These are phyloP conservation scores for Zaprionus davidi DNA, from an alignment of 1,140 invertebrate species.

Conservation along the genomic window DNA sequence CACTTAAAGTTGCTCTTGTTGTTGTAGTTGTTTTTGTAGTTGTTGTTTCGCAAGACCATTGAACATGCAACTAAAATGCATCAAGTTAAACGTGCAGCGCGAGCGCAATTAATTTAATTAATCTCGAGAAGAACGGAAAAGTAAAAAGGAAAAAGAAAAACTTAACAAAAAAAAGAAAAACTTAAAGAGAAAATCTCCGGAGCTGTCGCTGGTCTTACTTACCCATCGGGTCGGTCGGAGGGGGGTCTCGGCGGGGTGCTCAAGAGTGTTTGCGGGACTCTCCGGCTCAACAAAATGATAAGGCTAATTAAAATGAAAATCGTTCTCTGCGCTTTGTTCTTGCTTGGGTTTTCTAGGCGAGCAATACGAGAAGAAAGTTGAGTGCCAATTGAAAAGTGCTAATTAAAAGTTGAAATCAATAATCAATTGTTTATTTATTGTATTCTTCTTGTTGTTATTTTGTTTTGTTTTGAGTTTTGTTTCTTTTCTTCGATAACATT, in stretches of 20 bases:
- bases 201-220: constrained; percentile 31
- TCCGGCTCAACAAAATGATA: constrained; percentile 32
- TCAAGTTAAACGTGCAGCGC: constrained; percentile 67
- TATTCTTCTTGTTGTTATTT: constrained; percentile 31
- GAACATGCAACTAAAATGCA: constrained; percentile 61
- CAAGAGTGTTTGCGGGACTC: constrained; percentile 5
- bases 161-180: constrained; percentile 1
- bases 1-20: constrained; percentile 52
- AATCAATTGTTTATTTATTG: constrained; percentile 64
- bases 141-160: constrained; percentile 12
- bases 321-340: constrained; percentile 7
- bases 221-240: constrained; percentile 7
- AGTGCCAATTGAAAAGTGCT: constrained; percentile 47
- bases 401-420: constrained; percentile 56
- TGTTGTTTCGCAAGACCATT: constrained; percentile 32
- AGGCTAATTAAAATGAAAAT: constrained; percentile 37
- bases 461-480: constrained; percentile 28
- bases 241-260: constrained; percentile 19
- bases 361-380: constrained; percentile 54
- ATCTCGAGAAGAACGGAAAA: constrained; percentile 4
- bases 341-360: constrained; percentile 47
- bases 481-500: constrained; percentile 36
- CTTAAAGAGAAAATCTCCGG: neutral
- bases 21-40: constrained; percentile 10
- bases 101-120: constrained; percentile 13